phyloP scores from a whole-genome alignment of 2,113 vertebrate species.

The Engystomops pustulosus region DNA sequence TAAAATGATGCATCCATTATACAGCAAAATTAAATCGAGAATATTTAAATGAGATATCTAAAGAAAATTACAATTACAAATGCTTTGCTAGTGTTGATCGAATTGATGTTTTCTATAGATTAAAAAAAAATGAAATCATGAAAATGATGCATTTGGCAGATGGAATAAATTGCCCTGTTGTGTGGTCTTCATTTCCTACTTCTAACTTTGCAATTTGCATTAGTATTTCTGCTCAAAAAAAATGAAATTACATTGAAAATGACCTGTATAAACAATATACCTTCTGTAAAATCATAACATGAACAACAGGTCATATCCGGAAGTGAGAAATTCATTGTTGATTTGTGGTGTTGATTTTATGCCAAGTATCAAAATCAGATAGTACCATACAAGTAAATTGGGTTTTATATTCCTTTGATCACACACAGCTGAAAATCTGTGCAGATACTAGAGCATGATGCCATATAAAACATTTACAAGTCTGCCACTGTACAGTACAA shows the following conservation, averaged over 20 bases:
- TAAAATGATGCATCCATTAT: slow-evolving; percentile 10
- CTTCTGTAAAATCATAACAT: neutral
- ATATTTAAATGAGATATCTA: slow-evolving; percentile 23
- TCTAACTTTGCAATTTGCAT: no score
- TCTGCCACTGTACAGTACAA: no score
- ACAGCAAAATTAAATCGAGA: slow-evolving; percentile 1
- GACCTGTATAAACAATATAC: neutral
- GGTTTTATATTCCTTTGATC: no score
- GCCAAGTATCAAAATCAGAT: no score
- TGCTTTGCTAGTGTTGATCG: neutral
- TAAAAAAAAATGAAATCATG: neutral
- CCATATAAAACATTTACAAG: no score
- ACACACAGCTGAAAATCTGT: no score
- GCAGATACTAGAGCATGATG: no score
- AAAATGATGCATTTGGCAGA: slow-evolving; percentile 19
- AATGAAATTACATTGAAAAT: neutral
- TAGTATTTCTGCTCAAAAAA: neutral
- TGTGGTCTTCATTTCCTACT: neutral
- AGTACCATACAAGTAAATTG: no score
- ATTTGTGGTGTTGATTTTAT: no score
- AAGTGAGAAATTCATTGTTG: no score
- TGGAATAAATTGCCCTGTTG: neutral
- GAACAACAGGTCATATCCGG: no score
- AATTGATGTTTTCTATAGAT: slow-evolving; percentile 2
- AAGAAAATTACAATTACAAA: slow-evolving; percentile 10